Percentiles rank a stretch among this genome's conserved stretches.
Conservation (phyloP, 2,888 invertebrate species). For the Sipunculus nudus region DNA sequence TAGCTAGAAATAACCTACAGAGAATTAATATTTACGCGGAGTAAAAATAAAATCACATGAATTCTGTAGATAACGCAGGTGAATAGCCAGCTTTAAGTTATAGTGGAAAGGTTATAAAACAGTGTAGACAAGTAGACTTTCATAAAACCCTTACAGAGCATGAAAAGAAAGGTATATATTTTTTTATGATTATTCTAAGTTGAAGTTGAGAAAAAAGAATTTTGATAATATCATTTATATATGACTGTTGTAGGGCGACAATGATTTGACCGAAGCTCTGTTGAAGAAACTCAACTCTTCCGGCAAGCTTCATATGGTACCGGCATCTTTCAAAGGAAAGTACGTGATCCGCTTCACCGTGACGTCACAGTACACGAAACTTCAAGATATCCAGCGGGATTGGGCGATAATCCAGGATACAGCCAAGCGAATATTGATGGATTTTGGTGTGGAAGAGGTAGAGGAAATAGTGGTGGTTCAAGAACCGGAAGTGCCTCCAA, state of each 20-base stretch:
- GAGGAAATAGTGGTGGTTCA: constrained; percentile 14
- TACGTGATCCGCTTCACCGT: constrained; percentile 91
- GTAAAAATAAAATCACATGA: too few species aligned
- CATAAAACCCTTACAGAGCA: too few species aligned
- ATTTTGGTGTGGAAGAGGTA: constrained; percentile 34
- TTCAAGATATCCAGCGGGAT: constrained; percentile 75
- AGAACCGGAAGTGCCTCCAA: not conserved
- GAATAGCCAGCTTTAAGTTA: too few species aligned
- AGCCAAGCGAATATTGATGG: constrained; percentile 59
- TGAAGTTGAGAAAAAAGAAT: too few species aligned
- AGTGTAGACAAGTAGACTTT: too few species aligned
- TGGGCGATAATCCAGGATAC: constrained; percentile 73
- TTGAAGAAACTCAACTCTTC: constrained; percentile 87
- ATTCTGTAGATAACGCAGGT: too few species aligned
- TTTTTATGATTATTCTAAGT: too few species aligned
- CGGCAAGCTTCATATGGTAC: constrained; percentile 92
- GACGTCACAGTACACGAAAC: constrained; percentile 82
- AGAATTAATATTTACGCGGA: too few species aligned
- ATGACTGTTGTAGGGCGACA: constrained; percentile 75
- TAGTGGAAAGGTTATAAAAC: too few species aligned
- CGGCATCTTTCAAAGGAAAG: constrained; percentile 85
- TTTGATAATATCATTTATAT: constrained; percentile 6
- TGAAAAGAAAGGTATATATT: too few species aligned
- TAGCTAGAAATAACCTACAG: too few species aligned
- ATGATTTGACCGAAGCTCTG: constrained; percentile 79